phyloP scores from a whole-genome alignment of 2,113 vertebrate genomes.

The Protobothrops flavoviridis region DNA sequence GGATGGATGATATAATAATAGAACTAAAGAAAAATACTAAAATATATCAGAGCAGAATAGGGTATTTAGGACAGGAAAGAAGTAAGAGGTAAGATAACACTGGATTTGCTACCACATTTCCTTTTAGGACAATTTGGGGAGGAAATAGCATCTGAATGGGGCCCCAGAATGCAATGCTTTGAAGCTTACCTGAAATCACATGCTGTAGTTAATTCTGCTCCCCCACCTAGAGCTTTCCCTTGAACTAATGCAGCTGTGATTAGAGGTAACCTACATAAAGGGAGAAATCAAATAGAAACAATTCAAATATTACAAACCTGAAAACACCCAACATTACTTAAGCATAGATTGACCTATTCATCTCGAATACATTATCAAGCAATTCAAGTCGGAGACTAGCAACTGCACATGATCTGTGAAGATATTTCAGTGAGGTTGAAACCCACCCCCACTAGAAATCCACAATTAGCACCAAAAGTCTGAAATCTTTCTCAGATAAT shows the following conservation, averaged over 20 bases:
- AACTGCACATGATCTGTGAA: neutral
- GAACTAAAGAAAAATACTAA: neutral
- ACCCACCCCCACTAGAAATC: neutral
- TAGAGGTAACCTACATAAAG: constrained; percentile 82
- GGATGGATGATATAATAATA: neutral
- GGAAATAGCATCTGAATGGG: neutral
- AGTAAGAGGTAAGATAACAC: neutral
- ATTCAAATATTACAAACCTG: constrained; percentile 10
- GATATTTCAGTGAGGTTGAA: neutral
- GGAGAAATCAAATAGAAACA: constrained; percentile 19
- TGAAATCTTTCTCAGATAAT: neutral
- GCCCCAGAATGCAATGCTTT: neutral
- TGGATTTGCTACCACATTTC: neutral
- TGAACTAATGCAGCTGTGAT: constrained; percentile 91
- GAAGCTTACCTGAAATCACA: constrained; percentile 91
- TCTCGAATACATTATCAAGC: neutral
- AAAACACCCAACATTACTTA: neutral
- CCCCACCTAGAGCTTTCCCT: constrained; percentile 89
- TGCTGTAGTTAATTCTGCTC: constrained; percentile 89
- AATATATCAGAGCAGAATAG: neutral
- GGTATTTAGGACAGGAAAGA: neutral
- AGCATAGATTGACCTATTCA: constrained; percentile 2
- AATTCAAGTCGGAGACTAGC: neutral
- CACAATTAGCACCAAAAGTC: neutral
- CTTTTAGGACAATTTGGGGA: neutral